These are phyloP conservation scores for Pogonomyrmex californicus DNA, from an alignment of 1,140 invertebrate genomes.

Conservation along the genomic window DNA sequence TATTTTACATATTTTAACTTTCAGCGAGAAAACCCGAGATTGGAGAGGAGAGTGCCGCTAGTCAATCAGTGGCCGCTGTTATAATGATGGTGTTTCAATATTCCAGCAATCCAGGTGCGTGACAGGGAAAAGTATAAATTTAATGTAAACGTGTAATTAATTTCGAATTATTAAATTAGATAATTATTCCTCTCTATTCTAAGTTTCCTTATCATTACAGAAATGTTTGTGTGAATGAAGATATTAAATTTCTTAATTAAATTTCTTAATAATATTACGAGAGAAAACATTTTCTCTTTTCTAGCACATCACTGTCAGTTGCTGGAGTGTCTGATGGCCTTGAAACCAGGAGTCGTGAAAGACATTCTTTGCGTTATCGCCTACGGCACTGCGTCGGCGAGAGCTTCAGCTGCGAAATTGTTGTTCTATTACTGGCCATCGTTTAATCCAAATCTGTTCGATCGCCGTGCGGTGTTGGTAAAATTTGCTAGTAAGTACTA, in stretches of 20 bases:
- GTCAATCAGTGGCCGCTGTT: conserved; percentile 96
- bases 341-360: conserved; percentile 95
- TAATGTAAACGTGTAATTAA: not conserved
- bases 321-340: conserved; percentile 97
- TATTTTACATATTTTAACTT: not conserved
- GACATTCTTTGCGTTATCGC: conserved; percentile 98
- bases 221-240: not conserved
- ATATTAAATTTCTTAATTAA: conserved; percentile 19
- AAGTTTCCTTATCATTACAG: not conserved
- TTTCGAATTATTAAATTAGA: conserved; percentile 13
- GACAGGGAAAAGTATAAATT: not conserved
- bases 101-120: conserved; percentile 93
- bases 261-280: not conserved
- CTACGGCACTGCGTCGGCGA: conserved; percentile 96
- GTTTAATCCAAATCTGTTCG: conserved; percentile 97
- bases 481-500: conserved; percentile 94
- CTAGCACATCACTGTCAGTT: conserved; percentile 97
- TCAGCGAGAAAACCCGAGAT: conserved; percentile 90
- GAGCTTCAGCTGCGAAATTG: conserved; percentile 97
- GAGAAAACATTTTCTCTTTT: conserved; percentile 38
- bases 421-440: conserved; percentile 99
- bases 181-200: not conserved
- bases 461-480: conserved; percentile 95
- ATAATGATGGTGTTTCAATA: conserved; percentile 99
- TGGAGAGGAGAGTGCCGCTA: conserved; percentile 94